A percentile compares a stretch with the other conserved stretches of the same genome.
Evolutionary conservation across 2,113 vertebrate species (phyloP).

Genomic region (Tachycineta bicolor): DNA sequence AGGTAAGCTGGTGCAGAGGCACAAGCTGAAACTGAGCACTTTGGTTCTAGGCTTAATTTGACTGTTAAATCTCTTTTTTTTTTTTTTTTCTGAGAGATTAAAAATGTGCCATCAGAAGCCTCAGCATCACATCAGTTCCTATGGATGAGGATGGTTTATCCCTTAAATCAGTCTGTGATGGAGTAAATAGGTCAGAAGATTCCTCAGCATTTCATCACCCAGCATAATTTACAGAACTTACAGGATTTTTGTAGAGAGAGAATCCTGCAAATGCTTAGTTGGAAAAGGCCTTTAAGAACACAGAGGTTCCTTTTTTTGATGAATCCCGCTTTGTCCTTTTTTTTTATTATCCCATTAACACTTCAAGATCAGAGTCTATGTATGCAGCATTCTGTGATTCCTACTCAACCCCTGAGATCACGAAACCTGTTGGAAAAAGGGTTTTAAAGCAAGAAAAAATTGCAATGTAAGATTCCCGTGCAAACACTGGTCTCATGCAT

Average conservation of each 20-base stretch:
- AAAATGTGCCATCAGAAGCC: background rate
- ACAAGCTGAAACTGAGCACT: background rate
- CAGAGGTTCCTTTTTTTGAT: background rate
- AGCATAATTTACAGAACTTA: background rate
- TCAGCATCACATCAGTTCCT: background rate
- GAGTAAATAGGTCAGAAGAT: background rate
- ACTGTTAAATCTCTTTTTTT: background rate
- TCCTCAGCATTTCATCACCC: background rate
- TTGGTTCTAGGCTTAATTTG: background rate
- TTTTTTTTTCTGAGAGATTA: background rate
- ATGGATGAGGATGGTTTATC: background rate
- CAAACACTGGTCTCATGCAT: background rate
- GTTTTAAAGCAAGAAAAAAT: background rate
- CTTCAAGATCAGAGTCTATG: too few relatives aligned
- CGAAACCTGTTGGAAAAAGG: background rate
- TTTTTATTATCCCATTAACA: too few relatives aligned
- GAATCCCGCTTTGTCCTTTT: too few relatives aligned
- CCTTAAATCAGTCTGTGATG: background rate
- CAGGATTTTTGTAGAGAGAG: background rate
- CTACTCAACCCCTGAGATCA: background rate
- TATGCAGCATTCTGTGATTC: background rate
- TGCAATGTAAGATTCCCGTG: background rate
- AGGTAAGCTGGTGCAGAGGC: background rate
- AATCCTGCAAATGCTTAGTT: background rate
- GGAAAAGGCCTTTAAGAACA: background rate